Conservation (phyloP, 1,140 invertebrate genomes). For the Brachionus koreanus region DNA sequence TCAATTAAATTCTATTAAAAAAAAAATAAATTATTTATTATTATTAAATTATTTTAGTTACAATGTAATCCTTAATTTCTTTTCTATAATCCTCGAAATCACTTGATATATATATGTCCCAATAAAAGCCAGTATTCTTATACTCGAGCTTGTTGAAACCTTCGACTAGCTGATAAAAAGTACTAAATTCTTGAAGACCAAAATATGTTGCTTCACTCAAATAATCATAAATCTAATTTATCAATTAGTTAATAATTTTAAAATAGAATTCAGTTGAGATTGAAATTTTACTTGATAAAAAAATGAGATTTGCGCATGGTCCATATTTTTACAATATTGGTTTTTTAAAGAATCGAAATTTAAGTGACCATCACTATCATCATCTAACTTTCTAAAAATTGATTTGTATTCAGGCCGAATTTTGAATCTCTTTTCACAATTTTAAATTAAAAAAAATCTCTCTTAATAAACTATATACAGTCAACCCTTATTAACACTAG, state of each 20-base stretch:
- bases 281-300: conserved; percentile 23
- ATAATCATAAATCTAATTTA: neutral
- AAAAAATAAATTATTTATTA: neutral
- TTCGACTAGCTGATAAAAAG: conserved; percentile 10
- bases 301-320: conserved; percentile 25
- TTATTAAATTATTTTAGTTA: neutral
- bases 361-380: conserved; percentile 21
- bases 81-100: conserved; percentile 33
- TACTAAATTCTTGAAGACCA: conserved; percentile 21
- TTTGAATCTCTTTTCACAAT: neutral
- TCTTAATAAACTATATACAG: too few relatives aligned
- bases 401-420: neutral
- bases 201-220: conserved; percentile 35
- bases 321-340: conserved; percentile 21
- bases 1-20: conserved; percentile 23
- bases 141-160: neutral
- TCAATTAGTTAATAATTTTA: neutral
- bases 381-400: neutral
- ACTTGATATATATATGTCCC: conserved; percentile 22
- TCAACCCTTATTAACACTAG: too few relatives aligned
- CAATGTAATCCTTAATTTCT: conserved; percentile 17
- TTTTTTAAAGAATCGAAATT: neutral
- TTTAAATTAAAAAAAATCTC: too few relatives aligned
- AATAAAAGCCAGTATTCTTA: conserved; percentile 15
- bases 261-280: too few relatives aligned